Evolutionary conservation across 2,113 vertebrate genomes (phyloP), one percentile per base, ranked within the genome.

Genomic region (Phyllopteryx taeniolatus): DNA sequence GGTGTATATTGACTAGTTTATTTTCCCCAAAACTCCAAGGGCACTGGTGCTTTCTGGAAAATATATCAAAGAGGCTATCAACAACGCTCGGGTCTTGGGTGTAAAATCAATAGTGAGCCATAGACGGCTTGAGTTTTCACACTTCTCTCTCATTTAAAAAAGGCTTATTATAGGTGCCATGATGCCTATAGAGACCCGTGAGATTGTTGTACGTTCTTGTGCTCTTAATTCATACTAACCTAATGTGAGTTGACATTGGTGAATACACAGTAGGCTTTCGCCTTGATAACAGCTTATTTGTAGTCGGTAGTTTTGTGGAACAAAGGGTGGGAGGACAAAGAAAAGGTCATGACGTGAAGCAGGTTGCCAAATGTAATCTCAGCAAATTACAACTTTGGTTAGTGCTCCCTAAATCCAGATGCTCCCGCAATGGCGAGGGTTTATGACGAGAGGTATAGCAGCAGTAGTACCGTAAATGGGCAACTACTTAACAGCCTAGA

Each of bases 1-100:
- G 96, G 96, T 96, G 93, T 94, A 96, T 98, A 98, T 97, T 97
- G 96, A 98, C 95, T 94, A 94, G 92, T 95, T 95, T 92, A 88
- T 90, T 91, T 93, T 80, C 90, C 74, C 89, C 93, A 95, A 95
- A 95, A 95, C 94, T 96, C 95, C 89, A 92, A 83, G 94, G 96
- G 96, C 94, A 95, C 94, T 68, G 88, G 90, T 91, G 91, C 91
- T 91, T 94, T 94, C 92, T 95, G 94, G 95, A 97, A 99, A 98
- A 99, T 99, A 98, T 96, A 98, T 99, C 96, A 99, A 96, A 88
- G 96, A 96, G 94, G 93, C 97, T 96, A 98, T 98, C 96, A 98
- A 96, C 95, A 95, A 94, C 95, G 93, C 94, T 96, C 92, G 96
- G 94, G 94, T 96, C 95, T 96, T 96, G 93, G 94, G 94, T 96